Evolutionary conservation across 2,797 vertebrate species (phyloP).

Genomic region (Xenops minutus): DNA sequence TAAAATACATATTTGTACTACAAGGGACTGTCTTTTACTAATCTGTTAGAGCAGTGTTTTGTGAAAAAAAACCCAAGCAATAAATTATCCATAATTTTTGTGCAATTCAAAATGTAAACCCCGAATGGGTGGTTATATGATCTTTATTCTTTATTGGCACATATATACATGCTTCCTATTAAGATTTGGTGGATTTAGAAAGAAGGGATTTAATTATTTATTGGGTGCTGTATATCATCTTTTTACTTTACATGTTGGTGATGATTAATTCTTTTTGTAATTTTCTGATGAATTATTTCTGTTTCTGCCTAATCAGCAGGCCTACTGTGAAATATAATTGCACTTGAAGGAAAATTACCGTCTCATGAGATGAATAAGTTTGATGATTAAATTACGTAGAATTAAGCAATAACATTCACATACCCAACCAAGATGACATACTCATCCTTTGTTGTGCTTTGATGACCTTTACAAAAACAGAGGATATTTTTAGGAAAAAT

Average conservation of each 20-base stretch:
- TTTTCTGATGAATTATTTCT: conserved; percentile 88
- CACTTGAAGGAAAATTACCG: conserved; percentile 85
- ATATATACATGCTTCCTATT: neutral
- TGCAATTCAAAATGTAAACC: conserved; percentile 18
- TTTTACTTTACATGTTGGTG: conserved; percentile 66
- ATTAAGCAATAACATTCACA: conserved; percentile 81
- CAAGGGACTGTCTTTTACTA: neutral
- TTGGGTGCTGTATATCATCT: conserved; percentile 74
- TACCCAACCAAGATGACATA: conserved; percentile 28
- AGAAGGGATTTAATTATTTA: conserved; percentile 90
- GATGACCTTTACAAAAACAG: conserved; percentile 47
- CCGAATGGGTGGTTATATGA: neutral
- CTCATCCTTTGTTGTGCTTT: conserved; percentile 50
- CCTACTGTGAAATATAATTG: conserved; percentile 83
- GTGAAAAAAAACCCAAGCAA: neutral
- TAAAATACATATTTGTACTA: neutral
- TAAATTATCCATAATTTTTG: neutral
- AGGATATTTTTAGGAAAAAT: conserved; percentile 12
- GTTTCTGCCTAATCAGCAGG: conserved; percentile 86
- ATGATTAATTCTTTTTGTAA: conserved; percentile 89
- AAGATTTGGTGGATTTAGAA: conserved; percentile 71
- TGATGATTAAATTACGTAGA: conserved; percentile 86
- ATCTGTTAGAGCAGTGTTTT: neutral
- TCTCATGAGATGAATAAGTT: conserved; percentile 84
- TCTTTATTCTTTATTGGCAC: conserved; percentile 34